These are phyloP conservation scores for Amiota minor DNA, from an alignment of 2,888 invertebrate genomes.

Conservation along the genomic window DNA sequence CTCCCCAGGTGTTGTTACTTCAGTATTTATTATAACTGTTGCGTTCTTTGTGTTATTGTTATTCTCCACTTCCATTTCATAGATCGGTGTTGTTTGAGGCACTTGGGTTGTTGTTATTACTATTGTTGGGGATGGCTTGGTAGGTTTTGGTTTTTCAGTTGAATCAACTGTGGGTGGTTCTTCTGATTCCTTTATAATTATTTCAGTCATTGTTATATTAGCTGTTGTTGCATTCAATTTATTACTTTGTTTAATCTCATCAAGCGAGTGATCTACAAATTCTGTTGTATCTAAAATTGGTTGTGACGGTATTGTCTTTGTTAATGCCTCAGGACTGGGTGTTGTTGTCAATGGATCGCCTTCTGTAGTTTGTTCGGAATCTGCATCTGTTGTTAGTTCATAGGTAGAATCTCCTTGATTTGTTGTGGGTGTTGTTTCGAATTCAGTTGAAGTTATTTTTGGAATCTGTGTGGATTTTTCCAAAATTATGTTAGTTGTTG, in stretches of 20 bases:
- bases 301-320: conserved; percentile 9
- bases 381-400: not conserved
- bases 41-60: no score
- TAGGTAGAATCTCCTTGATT: not conserved
- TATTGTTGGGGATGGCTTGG: not conserved
- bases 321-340: not conserved
- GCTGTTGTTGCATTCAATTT: not conserved
- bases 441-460: not conserved
- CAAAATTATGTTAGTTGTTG: no score
- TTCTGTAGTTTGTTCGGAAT: no score
- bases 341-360: not conserved
- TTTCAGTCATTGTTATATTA: not conserved
- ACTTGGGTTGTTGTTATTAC: not conserved
- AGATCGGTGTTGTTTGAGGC: not conserved
- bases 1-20: no score
- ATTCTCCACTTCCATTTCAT: no score
- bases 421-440: not conserved
- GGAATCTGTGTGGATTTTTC: no score
- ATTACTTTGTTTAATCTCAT: not conserved
- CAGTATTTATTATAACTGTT: no score
- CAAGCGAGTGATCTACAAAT: no score
- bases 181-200: conserved; percentile 19
- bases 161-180: not conserved
- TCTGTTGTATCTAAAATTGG: not conserved
- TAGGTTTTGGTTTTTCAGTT: conserved; percentile 12